Base-by-base conservation (phyloP, 2,888 invertebrate species). In the Eristalinus sepulchralis region DNA sequence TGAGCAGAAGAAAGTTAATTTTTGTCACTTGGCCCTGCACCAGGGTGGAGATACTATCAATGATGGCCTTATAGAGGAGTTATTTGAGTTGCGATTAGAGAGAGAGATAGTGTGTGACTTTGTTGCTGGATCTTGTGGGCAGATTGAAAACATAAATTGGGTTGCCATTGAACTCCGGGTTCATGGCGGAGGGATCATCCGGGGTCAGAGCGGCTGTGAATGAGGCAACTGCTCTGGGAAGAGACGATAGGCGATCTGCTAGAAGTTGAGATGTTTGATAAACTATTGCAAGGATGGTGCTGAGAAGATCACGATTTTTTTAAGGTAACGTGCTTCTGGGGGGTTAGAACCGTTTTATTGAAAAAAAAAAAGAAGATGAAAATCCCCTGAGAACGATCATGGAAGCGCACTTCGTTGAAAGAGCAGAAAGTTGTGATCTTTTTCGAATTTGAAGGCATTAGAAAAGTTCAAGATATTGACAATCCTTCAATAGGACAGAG, bases 11-110 rank as follows among this genome's bases (percentile, higher is more conserved):
- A 84, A 75, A 76, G 53, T 85, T 77, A 63, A 66, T 62, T 85
- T 68, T 85, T 85, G 81, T 68, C 84, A 84, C 80, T 66, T 22
- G 20, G 20, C 27, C 9, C 34, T 10, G 10, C 34, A 10, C 9
- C 10, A 9, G 13, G 24, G 22, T 9, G 22, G 57, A 57, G 57
- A 57, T 57, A 24, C 13, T 57, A 57, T 57, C 24, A 57, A 84
- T 80, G 62, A 27, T 57, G 76, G 80, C 84, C 76, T 84, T 84
- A 67, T 76, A 67, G 31, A 64, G 76, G 66, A 39, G 70, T 75
- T 64, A 79, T 66, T 79, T 64, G 60, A 70, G 70, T 36, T 68
- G 24, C 31, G 59, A 80, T 80, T 76, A 47, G 27, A 76, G 73
- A 76, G 73, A 27, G 27, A 75, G 70, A 59, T 24, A 79, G 39